Conservation (phyloP, 2,113 vertebrate genomes). For the Meriones unguiculatus region DNA sequence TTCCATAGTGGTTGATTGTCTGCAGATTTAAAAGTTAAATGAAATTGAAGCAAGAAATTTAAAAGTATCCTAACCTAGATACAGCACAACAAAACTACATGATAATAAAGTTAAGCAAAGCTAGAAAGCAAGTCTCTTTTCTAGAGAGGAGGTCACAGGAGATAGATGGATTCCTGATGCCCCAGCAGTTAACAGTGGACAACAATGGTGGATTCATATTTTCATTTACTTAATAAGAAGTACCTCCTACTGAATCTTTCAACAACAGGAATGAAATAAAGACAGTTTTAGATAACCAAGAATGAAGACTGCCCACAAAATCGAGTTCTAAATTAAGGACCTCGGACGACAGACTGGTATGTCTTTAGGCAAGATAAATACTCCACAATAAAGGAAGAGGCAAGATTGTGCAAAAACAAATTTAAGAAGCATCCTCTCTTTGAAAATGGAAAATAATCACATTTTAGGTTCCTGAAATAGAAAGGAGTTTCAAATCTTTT, state of each 20-base stretch:
- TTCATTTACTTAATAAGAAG: background rate
- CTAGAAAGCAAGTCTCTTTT: background rate
- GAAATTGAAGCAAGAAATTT: background rate
- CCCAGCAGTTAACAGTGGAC: background rate
- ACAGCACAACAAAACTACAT: background rate
- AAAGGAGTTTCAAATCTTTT: background rate
- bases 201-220: fast-evolving
- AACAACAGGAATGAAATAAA: background rate
- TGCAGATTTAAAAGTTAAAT: background rate
- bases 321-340: background rate
- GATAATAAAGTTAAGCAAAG: background rate
- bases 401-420: background rate
- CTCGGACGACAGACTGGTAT: background rate
- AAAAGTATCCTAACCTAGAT: background rate
- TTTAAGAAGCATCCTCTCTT: background rate
- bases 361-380: background rate
- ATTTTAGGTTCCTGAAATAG: background rate
- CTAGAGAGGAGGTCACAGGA: no score
- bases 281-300: background rate
- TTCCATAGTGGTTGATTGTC: background rate
- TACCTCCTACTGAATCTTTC: background rate
- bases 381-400: background rate
- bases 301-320: background rate
- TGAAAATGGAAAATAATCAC: background rate
- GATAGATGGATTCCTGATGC: background rate